phyloP scores from a whole-genome alignment of 2,113 vertebrate genomes.

The Colaptes auratus region DNA sequence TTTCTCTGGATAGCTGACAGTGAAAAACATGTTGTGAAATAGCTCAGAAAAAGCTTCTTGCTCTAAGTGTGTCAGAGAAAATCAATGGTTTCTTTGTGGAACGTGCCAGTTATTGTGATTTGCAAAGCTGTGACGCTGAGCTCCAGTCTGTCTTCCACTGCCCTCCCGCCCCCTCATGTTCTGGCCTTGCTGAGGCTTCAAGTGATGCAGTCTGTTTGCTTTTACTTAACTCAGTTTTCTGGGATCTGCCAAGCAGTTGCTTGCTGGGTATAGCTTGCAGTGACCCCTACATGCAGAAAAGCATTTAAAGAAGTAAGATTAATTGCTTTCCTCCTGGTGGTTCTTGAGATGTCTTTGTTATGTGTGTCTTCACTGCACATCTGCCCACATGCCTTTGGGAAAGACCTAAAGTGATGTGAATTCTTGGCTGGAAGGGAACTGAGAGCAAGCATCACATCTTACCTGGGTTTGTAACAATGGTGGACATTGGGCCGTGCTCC shows the following conservation, averaged over 20 bases:
- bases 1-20: constrained; percentile 33
- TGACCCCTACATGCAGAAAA: background rate
- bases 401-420: background rate
- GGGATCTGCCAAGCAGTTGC: constrained; percentile 28
- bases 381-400: background rate
- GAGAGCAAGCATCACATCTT: background rate
- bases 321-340: background rate
- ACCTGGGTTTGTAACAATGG: background rate
- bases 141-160: background rate
- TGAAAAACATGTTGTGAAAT: constrained; percentile 63
- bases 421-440: background rate
- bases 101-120: constrained; percentile 50
- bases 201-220: constrained; percentile 30
- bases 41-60: constrained; percentile 24
- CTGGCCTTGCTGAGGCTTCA: constrained; percentile 29
- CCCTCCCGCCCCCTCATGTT: constrained; percentile 36
- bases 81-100: constrained; percentile 62
- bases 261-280: constrained; percentile 22
- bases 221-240: constrained; percentile 28
- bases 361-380: background rate
- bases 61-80: constrained; percentile 28
- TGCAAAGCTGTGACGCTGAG: constrained; percentile 17
- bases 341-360: background rate
- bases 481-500: background rate
- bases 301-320: constrained; percentile 34